Conservation (phyloP, 2,113 vertebrate species). For the Epinephelus cyanopodus region DNA sequence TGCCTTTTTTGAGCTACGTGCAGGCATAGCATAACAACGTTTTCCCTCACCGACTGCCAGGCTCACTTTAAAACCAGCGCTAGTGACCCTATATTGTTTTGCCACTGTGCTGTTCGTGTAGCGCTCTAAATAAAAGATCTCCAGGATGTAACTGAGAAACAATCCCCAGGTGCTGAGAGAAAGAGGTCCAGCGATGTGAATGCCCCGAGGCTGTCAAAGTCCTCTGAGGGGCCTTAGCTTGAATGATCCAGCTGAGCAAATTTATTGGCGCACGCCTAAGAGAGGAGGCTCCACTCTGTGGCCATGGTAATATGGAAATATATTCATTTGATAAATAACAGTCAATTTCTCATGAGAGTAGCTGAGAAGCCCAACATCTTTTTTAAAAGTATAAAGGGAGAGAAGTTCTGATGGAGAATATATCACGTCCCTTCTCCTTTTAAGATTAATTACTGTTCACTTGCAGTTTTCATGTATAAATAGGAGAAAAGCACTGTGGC, state of each 20-base stretch:
- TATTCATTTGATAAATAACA: constrained; percentile 68
- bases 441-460: constrained; percentile 73
- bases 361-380: constrained; percentile 36
- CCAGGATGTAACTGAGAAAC: constrained; percentile 21
- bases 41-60: constrained; percentile 27
- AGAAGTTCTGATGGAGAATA: constrained; percentile 51
- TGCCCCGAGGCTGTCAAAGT: constrained; percentile 57
- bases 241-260: constrained; percentile 61
- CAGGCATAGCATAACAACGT: not conserved
- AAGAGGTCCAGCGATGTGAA: constrained; percentile 49
- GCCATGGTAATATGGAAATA: constrained; percentile 64
- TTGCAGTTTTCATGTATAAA: constrained; percentile 64
- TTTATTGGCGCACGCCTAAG: constrained; percentile 34
- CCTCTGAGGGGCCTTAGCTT: constrained; percentile 41
- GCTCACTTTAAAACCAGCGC: constrained; percentile 20
- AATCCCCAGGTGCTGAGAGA: constrained; percentile 30
- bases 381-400: constrained; percentile 31
- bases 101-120: constrained; percentile 1
- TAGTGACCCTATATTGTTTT: constrained; percentile 42
- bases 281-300: constrained; percentile 30
- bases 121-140: constrained; percentile 42
- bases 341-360: constrained; percentile 36
- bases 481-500: constrained; percentile 60
- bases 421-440: constrained; percentile 47
- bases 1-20: constrained; percentile 1